A percentile compares a stretch with the other conserved stretches of the same genome.
phyloP scores from a whole-genome alignment of 2,797 vertebrate species.

The Argya squamiceps region DNA sequence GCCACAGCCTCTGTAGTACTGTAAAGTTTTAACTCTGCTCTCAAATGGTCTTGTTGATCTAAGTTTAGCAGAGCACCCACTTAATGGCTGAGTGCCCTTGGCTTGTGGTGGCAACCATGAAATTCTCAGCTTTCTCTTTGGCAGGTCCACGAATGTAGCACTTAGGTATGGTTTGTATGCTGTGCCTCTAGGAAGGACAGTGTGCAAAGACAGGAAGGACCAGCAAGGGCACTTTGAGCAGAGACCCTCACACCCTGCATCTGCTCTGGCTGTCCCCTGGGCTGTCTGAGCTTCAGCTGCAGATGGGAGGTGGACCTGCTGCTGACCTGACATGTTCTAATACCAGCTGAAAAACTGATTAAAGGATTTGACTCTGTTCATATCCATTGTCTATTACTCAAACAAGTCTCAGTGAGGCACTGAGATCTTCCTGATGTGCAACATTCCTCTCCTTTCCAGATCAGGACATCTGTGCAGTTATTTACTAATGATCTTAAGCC shows the following conservation, averaged over 20 bases:
- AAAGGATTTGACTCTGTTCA: background rate
- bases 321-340: background rate
- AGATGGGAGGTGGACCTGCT: background rate
- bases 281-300: background rate
- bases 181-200: background rate
- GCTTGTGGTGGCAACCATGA: constrained; percentile 30
- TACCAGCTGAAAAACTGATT: background rate
- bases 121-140: constrained; percentile 23
- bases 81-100: background rate
- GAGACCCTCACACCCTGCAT: background rate
- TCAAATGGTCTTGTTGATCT: background rate
- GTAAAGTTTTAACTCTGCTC: background rate
- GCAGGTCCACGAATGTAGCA: background rate
- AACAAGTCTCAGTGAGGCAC: background rate
- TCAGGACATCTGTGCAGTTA: background rate
- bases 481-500: background rate
- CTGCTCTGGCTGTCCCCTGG: background rate
- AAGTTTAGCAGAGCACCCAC: constrained; percentile 32
- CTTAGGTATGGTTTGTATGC: background rate
- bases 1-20: background rate
- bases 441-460: background rate
- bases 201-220: background rate
- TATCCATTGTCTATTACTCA: background rate
- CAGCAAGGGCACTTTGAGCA: fast-evolving
- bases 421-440: constrained; percentile 1